These are phyloP conservation scores for Menidia menidia DNA, from an alignment of 2,797 vertebrate genomes.

Conservation along the genomic window DNA sequence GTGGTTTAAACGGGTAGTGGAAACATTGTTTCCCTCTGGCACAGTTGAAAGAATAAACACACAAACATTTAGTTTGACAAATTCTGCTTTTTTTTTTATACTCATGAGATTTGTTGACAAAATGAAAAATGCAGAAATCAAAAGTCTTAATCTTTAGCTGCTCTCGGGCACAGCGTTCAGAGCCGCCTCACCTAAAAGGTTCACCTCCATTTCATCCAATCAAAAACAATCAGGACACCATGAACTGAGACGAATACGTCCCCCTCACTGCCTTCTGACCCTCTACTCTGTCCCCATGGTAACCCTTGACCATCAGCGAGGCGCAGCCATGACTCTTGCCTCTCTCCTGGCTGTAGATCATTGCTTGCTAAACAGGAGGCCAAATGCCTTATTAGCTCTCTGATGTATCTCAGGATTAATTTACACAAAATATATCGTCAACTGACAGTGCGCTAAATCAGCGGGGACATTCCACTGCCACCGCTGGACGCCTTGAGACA, in stretches of 20 bases:
- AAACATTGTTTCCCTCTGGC: not conserved
- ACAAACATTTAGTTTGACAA: not conserved
- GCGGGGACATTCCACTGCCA: constrained; percentile 14
- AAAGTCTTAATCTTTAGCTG: not conserved
- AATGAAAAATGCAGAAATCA: not conserved
- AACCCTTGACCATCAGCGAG: constrained; percentile 42
- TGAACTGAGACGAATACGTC: not conserved
- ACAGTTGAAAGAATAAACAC: not conserved
- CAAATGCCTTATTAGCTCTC: constrained; percentile 50
- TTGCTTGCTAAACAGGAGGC: constrained; percentile 38
- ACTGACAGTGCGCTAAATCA: constrained; percentile 43
- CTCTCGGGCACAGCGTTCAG: not conserved
- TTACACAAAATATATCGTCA: constrained; percentile 56
- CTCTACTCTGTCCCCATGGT: constrained; percentile 45
- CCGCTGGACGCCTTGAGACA: constrained; percentile 15
- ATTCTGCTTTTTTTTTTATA: not conserved
- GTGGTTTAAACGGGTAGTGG: not conserved
- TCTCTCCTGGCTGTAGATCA: constrained; percentile 28
- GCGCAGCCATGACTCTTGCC: not conserved
- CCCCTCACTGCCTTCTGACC: constrained; percentile 24
- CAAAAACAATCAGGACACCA: constrained; percentile 20
- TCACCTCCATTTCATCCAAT: constrained; percentile 32
- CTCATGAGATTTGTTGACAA: constrained; percentile 1
- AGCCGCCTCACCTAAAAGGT: constrained; percentile 10
- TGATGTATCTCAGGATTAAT: constrained; percentile 50